Percentiles rank a stretch among this genome's conserved stretches.
These are phyloP conservation scores for Drosophila cardini DNA, from an alignment of 1,140 invertebrate species.

Conservation along the genomic window DNA sequence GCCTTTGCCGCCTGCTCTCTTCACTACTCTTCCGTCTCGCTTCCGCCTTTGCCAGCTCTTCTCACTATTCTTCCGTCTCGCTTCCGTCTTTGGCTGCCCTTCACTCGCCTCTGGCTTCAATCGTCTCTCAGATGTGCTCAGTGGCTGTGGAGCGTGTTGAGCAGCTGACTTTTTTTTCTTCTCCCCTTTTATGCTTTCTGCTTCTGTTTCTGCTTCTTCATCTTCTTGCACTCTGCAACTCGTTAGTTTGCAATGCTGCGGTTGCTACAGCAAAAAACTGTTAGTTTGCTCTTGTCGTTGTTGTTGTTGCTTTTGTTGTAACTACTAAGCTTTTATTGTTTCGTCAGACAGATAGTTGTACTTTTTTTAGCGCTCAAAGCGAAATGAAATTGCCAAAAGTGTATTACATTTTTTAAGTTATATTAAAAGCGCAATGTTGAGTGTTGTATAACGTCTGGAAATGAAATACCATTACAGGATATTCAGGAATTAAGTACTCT, in stretches of 20 bases:
- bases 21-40: too few relatives aligned
- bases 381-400: slow-evolving; percentile 26
- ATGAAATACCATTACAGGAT: neutral
- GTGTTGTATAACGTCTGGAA: neutral
- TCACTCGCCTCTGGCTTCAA: neutral
- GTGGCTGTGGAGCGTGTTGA: slow-evolving; percentile 9
- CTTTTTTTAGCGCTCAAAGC: slow-evolving; percentile 19
- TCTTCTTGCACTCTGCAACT: neutral
- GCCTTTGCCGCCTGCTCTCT: too few relatives aligned
- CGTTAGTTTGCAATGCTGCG: slow-evolving; percentile 5
- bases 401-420: slow-evolving; percentile 20
- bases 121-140: neutral
- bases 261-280: neutral
- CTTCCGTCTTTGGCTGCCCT: neutral
- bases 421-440: neutral
- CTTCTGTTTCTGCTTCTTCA: slow-evolving; percentile 14
- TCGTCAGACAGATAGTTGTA: slow-evolving; percentile 21
- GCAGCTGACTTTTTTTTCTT: slow-evolving; percentile 9
- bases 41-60: too few relatives aligned
- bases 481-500: neutral
- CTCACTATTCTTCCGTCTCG: too few relatives aligned
- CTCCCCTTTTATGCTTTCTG: slow-evolving; percentile 4
- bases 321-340: slow-evolving; percentile 14
- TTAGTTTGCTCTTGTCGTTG: neutral
- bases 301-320: slow-evolving; percentile 4